Conservation (phyloP, 2,113 vertebrate species). For the Gambusia affinis region DNA sequence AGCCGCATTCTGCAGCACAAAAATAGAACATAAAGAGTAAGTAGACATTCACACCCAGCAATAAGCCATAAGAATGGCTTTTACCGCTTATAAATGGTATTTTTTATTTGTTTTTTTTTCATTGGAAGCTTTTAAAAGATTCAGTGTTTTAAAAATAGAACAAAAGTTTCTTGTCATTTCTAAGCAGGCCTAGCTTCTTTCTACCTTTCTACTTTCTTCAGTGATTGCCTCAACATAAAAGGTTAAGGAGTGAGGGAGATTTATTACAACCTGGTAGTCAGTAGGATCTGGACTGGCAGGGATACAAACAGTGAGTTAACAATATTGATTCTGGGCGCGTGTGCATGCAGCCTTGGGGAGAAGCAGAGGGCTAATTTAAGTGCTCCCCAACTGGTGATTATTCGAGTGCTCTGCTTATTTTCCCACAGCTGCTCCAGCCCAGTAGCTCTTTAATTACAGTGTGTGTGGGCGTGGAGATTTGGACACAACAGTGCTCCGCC, state of each 20-base stretch:
- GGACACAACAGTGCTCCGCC: slow-evolving; percentile 46
- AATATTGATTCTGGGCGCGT: slow-evolving; percentile 61
- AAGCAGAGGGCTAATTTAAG: slow-evolving; percentile 79
- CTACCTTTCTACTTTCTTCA: slow-evolving; percentile 8
- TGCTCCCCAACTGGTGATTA: slow-evolving; percentile 80
- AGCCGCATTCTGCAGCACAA: background rate
- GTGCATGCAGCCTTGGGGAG: slow-evolving; percentile 62
- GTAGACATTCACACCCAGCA: background rate
- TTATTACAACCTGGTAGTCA: slow-evolving; percentile 62
- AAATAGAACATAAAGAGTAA: background rate
- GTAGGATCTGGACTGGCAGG: slow-evolving; percentile 56
- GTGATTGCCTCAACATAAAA: slow-evolving; percentile 45
- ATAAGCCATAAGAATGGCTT: background rate
- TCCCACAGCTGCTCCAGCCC: slow-evolving; percentile 79
- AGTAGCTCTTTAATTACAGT: slow-evolving; percentile 79
- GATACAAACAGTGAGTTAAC: slow-evolving; percentile 53
- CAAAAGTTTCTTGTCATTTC: background rate
- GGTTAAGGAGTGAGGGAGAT: slow-evolving; percentile 53
- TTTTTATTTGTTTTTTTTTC: background rate
- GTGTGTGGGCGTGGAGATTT: slow-evolving; percentile 58
- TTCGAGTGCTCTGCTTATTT: slow-evolving; percentile 75
- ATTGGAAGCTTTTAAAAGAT: background rate
- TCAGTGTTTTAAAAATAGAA: background rate
- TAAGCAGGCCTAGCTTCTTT: slow-evolving; percentile 24
- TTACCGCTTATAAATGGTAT: background rate